Conservation (phyloP, 1,140 invertebrate genomes). For the Nebria ingens region DNA sequence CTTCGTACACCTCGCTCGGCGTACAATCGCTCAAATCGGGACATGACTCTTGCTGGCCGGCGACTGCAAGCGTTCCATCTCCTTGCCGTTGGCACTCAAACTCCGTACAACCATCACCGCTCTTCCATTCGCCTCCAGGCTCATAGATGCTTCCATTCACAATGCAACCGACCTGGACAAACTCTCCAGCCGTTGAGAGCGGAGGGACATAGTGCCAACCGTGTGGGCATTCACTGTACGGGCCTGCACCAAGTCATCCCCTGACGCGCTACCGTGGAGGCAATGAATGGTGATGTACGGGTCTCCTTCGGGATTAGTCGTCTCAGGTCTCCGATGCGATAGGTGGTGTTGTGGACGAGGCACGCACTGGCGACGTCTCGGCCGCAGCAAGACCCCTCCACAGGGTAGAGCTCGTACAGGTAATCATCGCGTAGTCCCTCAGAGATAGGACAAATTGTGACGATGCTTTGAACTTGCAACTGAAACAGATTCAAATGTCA, state of each 20-base stretch:
- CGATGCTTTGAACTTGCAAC: conserved; percentile 24
- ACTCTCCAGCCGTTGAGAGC: too few species aligned
- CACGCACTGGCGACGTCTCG: conserved; percentile 25
- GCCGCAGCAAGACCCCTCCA: conserved; percentile 29
- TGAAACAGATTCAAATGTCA: too few species aligned
- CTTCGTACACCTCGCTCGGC: conserved; percentile 39
- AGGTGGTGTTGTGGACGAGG: conserved; percentile 24
- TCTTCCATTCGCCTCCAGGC: conserved; percentile 45
- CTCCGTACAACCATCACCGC: conserved; percentile 54
- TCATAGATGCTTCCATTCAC: conserved; percentile 43
- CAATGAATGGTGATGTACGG: conserved; percentile 10
- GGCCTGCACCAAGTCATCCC: conserved; percentile 38
- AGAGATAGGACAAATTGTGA: conserved; percentile 22
- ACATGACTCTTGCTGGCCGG: conserved; percentile 43
- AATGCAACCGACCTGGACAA: conserved; percentile 52
- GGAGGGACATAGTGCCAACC: conserved; percentile 11
- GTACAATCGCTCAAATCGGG: conserved; percentile 50
- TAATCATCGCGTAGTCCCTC: conserved; percentile 24
- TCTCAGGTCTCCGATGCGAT: conserved; percentile 15
- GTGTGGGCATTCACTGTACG: conserved; percentile 27
- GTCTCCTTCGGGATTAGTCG: conserved; percentile 8
- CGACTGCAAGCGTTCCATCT: conserved; percentile 41
- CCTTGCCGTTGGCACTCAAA: conserved; percentile 41
- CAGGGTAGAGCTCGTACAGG: conserved; percentile 20
- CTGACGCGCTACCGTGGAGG: background rate